Conservation (phyloP, 2,113 vertebrate species). For the Himantopus leucocephalus region DNA sequence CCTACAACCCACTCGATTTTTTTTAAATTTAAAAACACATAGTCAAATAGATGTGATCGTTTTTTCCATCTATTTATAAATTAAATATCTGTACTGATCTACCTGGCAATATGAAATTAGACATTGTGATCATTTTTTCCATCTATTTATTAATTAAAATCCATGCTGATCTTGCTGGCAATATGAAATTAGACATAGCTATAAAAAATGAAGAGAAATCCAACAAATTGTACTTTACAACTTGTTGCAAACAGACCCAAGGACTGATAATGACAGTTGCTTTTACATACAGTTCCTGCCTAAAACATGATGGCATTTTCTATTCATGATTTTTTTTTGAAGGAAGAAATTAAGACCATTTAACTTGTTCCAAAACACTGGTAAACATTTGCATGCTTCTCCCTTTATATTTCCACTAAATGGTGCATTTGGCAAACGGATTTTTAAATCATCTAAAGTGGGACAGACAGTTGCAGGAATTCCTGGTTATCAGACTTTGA, state of each 20-base stretch:
- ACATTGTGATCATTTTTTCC: background rate
- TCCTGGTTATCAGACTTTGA: background rate
- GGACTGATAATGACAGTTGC: background rate
- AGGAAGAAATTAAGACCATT: background rate
- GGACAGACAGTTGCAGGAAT: background rate
- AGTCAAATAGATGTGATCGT: background rate
- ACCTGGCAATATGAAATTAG: background rate
- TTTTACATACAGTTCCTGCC: background rate
- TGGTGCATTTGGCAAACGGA: background rate
- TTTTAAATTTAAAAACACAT: background rate
- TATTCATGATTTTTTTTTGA: background rate
- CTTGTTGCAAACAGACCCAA: background rate
- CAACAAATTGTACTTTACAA: background rate
- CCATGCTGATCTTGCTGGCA: background rate
- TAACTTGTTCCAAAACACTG: background rate
- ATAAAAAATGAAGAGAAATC: background rate
- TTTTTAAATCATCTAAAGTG: background rate
- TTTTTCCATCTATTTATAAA: background rate
- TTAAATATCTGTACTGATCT: background rate
- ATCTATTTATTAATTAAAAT: background rate
- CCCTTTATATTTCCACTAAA: background rate
- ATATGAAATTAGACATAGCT: background rate
- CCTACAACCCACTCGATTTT: background rate
- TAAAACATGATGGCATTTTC: background rate
- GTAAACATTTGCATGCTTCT: background rate